These are phyloP conservation scores for Halotydeus destructor DNA, from an alignment of 1,140 invertebrate genomes.

Conservation along the genomic window DNA sequence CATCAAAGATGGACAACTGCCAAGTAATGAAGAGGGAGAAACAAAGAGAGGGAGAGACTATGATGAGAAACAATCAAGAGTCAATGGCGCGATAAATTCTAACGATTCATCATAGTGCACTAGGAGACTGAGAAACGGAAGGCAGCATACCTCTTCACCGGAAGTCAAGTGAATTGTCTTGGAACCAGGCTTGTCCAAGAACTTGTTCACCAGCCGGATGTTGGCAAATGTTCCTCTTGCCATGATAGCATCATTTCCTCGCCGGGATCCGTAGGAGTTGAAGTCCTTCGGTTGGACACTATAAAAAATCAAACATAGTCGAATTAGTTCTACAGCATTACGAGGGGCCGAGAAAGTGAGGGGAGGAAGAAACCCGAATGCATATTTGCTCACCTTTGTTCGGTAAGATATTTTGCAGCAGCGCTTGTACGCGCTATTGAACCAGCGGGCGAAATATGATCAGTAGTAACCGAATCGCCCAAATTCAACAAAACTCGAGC, in stretches of 20 bases:
- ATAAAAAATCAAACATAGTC: constrained; percentile 14
- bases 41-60: constrained; percentile 13
- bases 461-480: constrained; percentile 88
- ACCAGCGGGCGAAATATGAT: constrained; percentile 95
- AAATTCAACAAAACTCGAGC: constrained; percentile 64
- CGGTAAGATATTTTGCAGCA: constrained; percentile 63
- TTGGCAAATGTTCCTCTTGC: constrained; percentile 93
- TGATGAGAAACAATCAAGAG: neutral
- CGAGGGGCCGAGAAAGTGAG: neutral
- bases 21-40: constrained; percentile 12
- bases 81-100: too few relatives aligned
- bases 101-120: too few relatives aligned
- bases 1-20: constrained; percentile 82
- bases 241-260: constrained; percentile 94
- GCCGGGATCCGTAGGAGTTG: constrained; percentile 89
- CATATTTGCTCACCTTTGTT: constrained; percentile 36
- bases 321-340: neutral
- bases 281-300: constrained; percentile 78
- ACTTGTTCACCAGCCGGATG: constrained; percentile 83
- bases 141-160: constrained; percentile 49
- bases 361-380: neutral
- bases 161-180: constrained; percentile 68
- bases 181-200: constrained; percentile 60
- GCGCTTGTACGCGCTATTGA: constrained; percentile 85
- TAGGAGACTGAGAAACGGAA: neutral